Base-by-base conservation (phyloP, 2,888 invertebrate genomes). In the Scotopteryx bipunctaria region DNA sequence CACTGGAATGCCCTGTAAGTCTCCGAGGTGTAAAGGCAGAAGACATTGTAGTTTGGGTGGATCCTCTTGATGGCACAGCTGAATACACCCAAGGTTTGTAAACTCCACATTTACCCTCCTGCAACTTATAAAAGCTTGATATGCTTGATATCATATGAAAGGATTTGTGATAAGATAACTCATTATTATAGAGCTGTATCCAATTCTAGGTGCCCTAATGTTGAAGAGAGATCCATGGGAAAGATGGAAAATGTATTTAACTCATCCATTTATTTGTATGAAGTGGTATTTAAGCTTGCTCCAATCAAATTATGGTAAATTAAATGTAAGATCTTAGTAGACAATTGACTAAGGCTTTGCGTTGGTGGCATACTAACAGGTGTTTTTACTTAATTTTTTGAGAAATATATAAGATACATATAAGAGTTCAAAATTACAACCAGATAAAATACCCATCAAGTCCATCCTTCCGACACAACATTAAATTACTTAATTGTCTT, bases 1-100 rank as follows among this genome's bases (percentile, higher is more conserved):
- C 83, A 29, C 59, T 91, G 45, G 81, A 91, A 43, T 96, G 97
- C 69, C 97, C 98, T 0, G 76, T 88, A 1, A 91, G 94, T 42
- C 91, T 95, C 41, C 76, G 84, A 49, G 79, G 92, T 64, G 83
- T 94, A 1, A 91, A 92, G 57, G 95, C 95, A 55, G 95, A 97
- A 66, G 97, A 99, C 71, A 93, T 98, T 62, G 97, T 97, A 6
- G 93, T 99, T 14, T 99, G 99, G 99, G 98, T 99, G 0, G 99
- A 99, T 90, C 99, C 99, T 0, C 87, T 99, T 5, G 99, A 99
- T 92, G 99, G 99, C 25, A 99, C 99, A 14, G 94, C 96, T 3
- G 99, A 99, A 85, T 99, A 98, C 73, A 97, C 99, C n/a, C 96
- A 98, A 92, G 95, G 95, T 94, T 41, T 45, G 54, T 63, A 42